A percentile compares a stretch with the other conserved stretches of the same genome.
Evolutionary conservation across 64 coral and sea anemone species (phyloP).

Genomic region (Montipora efflorescens): DNA sequence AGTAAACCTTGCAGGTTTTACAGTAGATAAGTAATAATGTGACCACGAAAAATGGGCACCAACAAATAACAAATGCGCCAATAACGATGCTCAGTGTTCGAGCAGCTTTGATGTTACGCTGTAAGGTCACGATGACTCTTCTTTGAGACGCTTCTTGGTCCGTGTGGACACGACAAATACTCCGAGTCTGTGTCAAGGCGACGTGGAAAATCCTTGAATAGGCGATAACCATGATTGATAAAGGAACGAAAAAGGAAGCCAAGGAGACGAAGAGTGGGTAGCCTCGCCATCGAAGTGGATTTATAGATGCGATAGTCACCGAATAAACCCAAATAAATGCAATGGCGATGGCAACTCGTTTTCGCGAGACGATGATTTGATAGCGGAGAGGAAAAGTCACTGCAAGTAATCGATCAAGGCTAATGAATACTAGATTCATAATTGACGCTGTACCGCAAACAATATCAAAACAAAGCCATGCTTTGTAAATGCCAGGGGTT

Average conservation of each 20-base stretch:
- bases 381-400: conserved; percentile 71
- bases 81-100: conserved; percentile 80
- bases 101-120: conserved; percentile 69
- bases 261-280: conserved; percentile 71
- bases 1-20: conserved; percentile 12
- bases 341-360: conserved; percentile 40
- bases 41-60: conserved; percentile 79
- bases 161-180: conserved; percentile 56
- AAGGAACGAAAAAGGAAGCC: conserved; percentile 76
- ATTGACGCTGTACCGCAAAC: conserved; percentile 78
- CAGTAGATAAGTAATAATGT: conserved; percentile 57
- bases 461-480: conserved; percentile 77
- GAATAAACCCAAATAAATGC: conserved; percentile 74
- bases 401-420: conserved; percentile 73
- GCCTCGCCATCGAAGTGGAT: conserved; percentile 43
- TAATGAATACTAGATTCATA: conserved; percentile 84
- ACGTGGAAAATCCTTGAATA: conserved; percentile 82
- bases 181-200: conserved; percentile 63
- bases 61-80: conserved; percentile 67
- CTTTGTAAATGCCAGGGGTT: conserved; percentile 52
- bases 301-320: conserved; percentile 47
- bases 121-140: conserved; percentile 30
- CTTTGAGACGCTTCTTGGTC: conserved; percentile 6
- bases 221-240: conserved; percentile 64
- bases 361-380: conserved; percentile 53